phyloP scores from a whole-genome alignment of 2,888 invertebrate species.

The Plusia festucae region DNA sequence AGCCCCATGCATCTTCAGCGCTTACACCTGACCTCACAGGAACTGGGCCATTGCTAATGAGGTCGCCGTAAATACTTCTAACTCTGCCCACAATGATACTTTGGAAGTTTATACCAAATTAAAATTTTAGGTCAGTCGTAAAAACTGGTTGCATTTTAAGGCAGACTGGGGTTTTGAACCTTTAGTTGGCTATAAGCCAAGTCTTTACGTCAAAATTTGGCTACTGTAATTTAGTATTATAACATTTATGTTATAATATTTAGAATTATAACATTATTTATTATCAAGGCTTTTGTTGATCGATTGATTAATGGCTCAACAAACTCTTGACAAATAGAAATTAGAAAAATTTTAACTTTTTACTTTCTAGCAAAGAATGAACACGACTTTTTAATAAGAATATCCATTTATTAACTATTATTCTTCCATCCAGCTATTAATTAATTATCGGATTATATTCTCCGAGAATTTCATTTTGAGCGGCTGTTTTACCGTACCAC shows the following conservation, averaged over 20 bases:
- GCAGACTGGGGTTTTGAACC: background rate
- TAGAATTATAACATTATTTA: too few relatives aligned
- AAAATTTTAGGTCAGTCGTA: background rate
- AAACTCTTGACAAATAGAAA: background rate
- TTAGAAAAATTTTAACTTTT: background rate
- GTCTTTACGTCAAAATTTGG: background rate
- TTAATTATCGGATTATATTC: background rate
- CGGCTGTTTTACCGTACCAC: background rate
- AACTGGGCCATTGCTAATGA: slow-evolving; percentile 1
- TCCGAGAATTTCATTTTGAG: background rate
- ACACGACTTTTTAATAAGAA: background rate
- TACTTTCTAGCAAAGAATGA: background rate
- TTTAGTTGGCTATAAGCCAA: background rate
- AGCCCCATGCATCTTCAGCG: background rate
- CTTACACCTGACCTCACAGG: background rate
- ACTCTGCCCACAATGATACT: background rate
- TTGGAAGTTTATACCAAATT: background rate
- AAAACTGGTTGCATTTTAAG: too few relatives aligned
- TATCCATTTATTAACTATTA: background rate
- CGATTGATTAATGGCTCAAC: background rate
- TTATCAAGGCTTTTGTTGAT: too few relatives aligned
- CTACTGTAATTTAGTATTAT: background rate
- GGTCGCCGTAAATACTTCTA: slow-evolving; percentile 4
- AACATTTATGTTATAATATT: too few relatives aligned
- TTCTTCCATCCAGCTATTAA: background rate